These are phyloP conservation scores for Hybognathus amarus DNA, from an alignment of 2,797 vertebrate genomes.

Conservation along the genomic window DNA sequence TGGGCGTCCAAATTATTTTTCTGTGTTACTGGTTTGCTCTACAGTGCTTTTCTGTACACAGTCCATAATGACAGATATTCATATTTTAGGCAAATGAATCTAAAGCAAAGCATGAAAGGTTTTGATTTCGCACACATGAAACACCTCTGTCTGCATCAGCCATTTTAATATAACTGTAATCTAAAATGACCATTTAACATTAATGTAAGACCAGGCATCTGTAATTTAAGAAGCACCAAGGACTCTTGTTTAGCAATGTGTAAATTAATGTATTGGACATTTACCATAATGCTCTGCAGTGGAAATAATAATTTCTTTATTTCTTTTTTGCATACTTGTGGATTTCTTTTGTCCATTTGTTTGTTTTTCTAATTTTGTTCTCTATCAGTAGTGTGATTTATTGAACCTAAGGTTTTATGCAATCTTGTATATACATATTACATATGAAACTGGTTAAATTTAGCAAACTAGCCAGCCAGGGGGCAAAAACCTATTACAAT, in stretches of 20 bases:
- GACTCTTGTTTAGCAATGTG: slow-evolving; percentile 66
- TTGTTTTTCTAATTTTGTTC: slow-evolving; percentile 60
- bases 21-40: slow-evolving; percentile 17
- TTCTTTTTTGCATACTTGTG: slow-evolving; percentile 72
- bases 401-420: slow-evolving; percentile 82
- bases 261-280: slow-evolving; percentile 75
- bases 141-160: slow-evolving; percentile 60
- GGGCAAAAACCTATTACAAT: slow-evolving; percentile 60
- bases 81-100: slow-evolving; percentile 15
- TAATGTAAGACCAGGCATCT: slow-evolving; percentile 62
- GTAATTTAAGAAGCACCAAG: slow-evolving; percentile 77
- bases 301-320: slow-evolving; percentile 71
- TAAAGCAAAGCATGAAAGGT: slow-evolving; percentile 60
- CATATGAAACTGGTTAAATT: slow-evolving; percentile 77
- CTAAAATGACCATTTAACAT: slow-evolving; percentile 20
- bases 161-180: slow-evolving; percentile 25
- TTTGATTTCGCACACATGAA: not conserved
- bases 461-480: slow-evolving; percentile 62
- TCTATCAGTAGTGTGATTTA: slow-evolving; percentile 76
- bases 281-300: slow-evolving; percentile 77
- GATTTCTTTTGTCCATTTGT: slow-evolving; percentile 64
- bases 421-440: slow-evolving; percentile 80
- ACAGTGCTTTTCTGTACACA: slow-evolving; percentile 1
- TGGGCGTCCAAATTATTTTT: slow-evolving; percentile 13
- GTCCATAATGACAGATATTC: not conserved